Evolutionary conservation across 2,888 invertebrate genomes (phyloP).

Genomic region (Scaptomyza tumidula): DNA sequence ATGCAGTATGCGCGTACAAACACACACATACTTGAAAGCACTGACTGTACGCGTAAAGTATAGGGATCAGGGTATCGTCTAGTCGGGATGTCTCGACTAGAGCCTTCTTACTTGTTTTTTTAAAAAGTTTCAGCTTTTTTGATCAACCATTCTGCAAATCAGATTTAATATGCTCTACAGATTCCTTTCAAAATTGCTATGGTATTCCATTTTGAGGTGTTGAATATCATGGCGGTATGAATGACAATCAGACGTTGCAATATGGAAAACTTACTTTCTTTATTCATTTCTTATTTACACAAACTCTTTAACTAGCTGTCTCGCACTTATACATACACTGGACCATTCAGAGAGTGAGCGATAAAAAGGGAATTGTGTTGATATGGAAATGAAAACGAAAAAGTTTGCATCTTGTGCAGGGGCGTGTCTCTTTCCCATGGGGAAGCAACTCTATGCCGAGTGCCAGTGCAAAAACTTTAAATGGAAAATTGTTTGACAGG

Average conservation of each 20-base stretch:
- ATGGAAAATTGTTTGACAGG: constrained; percentile 78
- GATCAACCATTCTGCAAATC: not conserved
- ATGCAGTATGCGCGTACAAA: no score
- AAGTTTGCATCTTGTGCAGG: constrained; percentile 56
- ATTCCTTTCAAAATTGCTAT: constrained; percentile 4
- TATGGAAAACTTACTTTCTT: constrained; percentile 64
- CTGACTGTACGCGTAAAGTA: no score
- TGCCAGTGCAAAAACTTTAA: constrained; percentile 71
- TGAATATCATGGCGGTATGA: constrained; percentile 1
- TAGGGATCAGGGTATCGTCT: no score
- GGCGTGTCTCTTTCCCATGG: not conserved
- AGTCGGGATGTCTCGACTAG: no score
- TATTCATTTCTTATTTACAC: constrained; percentile 55
- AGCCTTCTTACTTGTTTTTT: no score
- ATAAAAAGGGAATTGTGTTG: constrained; percentile 3
- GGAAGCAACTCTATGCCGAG: not conserved
- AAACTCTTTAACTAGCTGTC: constrained; percentile 22
- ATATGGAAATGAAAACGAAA: constrained; percentile 77
- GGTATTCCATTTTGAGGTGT: constrained; percentile 10
- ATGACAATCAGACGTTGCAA: constrained; percentile 5
- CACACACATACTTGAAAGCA: no score
- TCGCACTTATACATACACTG: constrained; percentile 64
- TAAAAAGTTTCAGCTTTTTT: no score
- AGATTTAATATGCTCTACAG: constrained; percentile 7
- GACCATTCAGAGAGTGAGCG: constrained; percentile 43